Base-by-base conservation (phyloP, 2,888 invertebrate species). In the Leptura quadrifasciata region DNA sequence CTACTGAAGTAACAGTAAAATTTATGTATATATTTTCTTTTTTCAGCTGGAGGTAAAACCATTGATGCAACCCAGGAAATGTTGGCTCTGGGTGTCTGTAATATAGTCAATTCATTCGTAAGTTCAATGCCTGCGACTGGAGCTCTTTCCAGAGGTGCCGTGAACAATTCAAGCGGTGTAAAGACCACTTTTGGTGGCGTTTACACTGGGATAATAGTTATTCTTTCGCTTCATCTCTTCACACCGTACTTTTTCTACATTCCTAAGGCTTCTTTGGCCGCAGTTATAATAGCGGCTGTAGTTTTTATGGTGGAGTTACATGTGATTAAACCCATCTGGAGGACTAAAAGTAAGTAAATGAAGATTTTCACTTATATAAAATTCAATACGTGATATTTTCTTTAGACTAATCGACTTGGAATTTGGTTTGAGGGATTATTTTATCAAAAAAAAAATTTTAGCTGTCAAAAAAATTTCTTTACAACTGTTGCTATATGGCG, bases 21-120 rank as follows among this genome's bases (percentile, higher is more conserved):
- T n/a, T n/a, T n/a, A n/a, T n/a, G n/a, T n/a, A n/a, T n/a, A n/a
- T n/a, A n/a, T 1, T 31, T 12, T 3, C 12, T 18, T 78, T 85
- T 85, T 88, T 31, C 83, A 92, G 92, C 92, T 71, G 91, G 92
- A 71, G 92, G 92, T 2, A 91, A 90, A 81, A 89, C 91, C 6
- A 91, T 94, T 64, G 93, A 94, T 84, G 93, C 94, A 0, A 94
- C 93, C 10, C 94, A 94, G 86, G 94, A 94, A 87, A 92, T 94
- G 90, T 85, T 94, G 72, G 93, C 94, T 0, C 87, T 94, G 63
- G 93, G 93, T 0, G 83, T 91, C 1, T 92, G 93, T 82, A 94
- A 94, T 86, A 90, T 94, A 21, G 88, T 92, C 2, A 94, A 94
- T 0, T 92, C 93, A 0, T 94, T 94, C 85, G 92, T 94, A 0